A percentile compares a stretch with the other conserved stretches of the same genome.
Evolutionary conservation across 1,140 invertebrate genomes (phyloP).

Genomic region (Apis cerana): DNA sequence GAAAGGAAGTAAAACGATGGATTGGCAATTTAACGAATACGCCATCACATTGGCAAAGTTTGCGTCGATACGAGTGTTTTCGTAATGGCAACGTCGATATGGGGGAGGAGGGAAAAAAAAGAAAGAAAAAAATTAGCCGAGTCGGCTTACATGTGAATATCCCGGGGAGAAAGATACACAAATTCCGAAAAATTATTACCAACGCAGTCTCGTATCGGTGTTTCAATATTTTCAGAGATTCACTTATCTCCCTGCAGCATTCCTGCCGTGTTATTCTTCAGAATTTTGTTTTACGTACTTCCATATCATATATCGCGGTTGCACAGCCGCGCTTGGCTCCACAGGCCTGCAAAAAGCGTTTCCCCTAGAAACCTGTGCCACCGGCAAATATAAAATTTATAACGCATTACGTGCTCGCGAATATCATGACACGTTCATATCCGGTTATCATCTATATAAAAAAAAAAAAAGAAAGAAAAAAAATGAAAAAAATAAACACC

Average conservation of each 20-base stretch:
- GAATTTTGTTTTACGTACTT: constrained; percentile 47
- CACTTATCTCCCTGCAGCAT: constrained; percentile 47
- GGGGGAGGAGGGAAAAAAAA: not conserved
- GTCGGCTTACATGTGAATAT: constrained; percentile 12
- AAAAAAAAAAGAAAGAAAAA: not conserved
- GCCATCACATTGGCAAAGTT: not conserved
- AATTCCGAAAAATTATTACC: constrained; percentile 40
- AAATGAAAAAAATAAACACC: not conserved
- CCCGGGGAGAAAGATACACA: constrained; percentile 12
- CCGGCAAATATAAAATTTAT: constrained; percentile 41
- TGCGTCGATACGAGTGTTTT: not conserved
- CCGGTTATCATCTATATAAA: constrained; percentile 22
- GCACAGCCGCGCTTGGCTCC: constrained; percentile 6
- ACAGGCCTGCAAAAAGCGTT: constrained; percentile 7
- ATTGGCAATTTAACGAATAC: not conserved
- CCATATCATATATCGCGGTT: constrained; percentile 33
- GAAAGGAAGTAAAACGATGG: not conserved
- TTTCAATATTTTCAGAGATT: constrained; percentile 55
- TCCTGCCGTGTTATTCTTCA: constrained; percentile 47
- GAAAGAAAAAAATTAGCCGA: not conserved
- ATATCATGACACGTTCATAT: constrained; percentile 14
- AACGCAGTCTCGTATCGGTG: constrained; percentile 30
- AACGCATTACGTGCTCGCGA: constrained; percentile 42
- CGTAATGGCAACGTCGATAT: not conserved
- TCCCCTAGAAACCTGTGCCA: constrained; percentile 34